Evolutionary conservation across 2,888 invertebrate species (phyloP).

Genomic region (Pachydiplax longipennis): DNA sequence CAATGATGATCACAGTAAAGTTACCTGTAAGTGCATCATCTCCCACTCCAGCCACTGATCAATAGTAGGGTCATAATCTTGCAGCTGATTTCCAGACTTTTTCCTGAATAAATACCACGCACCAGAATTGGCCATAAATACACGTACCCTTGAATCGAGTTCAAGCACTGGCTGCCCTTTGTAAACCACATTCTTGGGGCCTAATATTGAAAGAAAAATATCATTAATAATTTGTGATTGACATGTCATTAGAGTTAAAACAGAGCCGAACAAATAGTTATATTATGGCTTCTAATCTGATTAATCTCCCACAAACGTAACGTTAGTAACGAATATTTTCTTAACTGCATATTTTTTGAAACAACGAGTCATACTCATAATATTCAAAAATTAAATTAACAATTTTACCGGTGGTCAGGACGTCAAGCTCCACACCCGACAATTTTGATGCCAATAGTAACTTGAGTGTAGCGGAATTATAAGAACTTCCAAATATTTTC

Average conservation of each 20-base stretch:
- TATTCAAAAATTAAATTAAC: neutral
- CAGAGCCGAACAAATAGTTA: neutral
- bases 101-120: constrained; percentile 67
- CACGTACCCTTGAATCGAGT: constrained; percentile 66
- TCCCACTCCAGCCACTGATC: constrained; percentile 62
- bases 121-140: constrained; percentile 79
- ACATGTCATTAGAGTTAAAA: neutral
- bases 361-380: no score
- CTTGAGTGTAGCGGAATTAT: constrained; percentile 79
- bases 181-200: constrained; percentile 63
- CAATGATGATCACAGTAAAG: no score
- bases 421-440: constrained; percentile 65
- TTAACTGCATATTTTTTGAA: no score
- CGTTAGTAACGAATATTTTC: no score
- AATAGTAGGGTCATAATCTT: constrained; percentile 54
- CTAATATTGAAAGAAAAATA: constrained; percentile 56
- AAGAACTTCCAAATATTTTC: constrained; percentile 77
- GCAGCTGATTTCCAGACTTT: constrained; percentile 58
- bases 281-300: neutral
- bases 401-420: constrained; percentile 67
- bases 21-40: constrained; percentile 59
- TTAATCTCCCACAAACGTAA: neutral
- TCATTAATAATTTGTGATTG: neutral
- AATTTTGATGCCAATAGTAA: constrained; percentile 74
- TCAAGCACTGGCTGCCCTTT: constrained; percentile 72